Base-by-base conservation (phyloP, 2,797 vertebrate species). In the Vireo griseus region DNA sequence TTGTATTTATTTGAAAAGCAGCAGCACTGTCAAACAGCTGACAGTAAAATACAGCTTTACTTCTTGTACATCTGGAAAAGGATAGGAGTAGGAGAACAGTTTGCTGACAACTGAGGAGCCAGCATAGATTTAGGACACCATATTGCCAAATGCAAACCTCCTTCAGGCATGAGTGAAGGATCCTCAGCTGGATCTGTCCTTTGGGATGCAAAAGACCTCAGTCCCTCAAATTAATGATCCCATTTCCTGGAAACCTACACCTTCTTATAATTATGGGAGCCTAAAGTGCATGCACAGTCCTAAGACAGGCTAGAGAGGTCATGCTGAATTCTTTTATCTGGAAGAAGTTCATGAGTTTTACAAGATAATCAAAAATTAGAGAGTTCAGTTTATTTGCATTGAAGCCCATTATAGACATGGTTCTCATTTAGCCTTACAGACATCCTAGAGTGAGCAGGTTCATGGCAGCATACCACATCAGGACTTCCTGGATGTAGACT, bases 1-100 rank as follows among this genome's bases (percentile, higher is more conserved):
- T 88, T 61, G 6, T 85, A 89, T 96, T 96, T 94, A 92, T 96
- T 96, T 95, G 31, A 92, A 92, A 93, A 92, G 78, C 81, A 92
- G 65, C 39, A 84, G 55, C 31, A 29, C 51, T 94, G 76, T 96
- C 91, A 94, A 95, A 68, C 63, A 96, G 65, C 76, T 88, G 84
- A 94, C 51, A 80, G 29, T 19, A 86, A 91, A 94, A 95, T 76
- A 67, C 52, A 91, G 77, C 80, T 93, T 92, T 92, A 33, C 16
- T 85, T 78, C 67, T 86, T 76, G 72, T 95, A 94, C 92, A 92
- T 94, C 91, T 95, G 94, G 59, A 66, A 79, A 67, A 96, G 10
- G 51, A 66, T 5, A 82, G 33, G 26, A 28, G 66, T 68, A 81
- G 76, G 37, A 95, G 51, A 95, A 86, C 35, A 55, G 59, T 77